Conservation (phyloP, 2,113 vertebrate genomes). For the Anser cygnoides region DNA sequence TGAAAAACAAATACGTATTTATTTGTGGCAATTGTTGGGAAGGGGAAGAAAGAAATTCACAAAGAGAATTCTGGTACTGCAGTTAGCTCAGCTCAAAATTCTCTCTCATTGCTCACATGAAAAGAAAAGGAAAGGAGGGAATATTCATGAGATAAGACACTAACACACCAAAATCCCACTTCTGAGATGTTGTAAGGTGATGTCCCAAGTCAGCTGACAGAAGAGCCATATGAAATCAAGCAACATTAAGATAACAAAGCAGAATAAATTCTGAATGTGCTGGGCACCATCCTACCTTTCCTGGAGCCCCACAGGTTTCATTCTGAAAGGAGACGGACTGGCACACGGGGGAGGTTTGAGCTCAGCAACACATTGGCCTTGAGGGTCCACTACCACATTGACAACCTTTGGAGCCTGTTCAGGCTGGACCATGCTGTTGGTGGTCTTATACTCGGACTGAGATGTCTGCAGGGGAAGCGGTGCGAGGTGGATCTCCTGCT, state of each 20-base stretch:
- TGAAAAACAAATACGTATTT: not conserved
- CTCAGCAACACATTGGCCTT: constrained; percentile 79
- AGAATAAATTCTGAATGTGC: not conserved
- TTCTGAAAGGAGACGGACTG: constrained; percentile 93
- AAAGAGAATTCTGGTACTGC: not conserved
- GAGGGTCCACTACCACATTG: constrained; percentile 76
- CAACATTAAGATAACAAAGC: not conserved
- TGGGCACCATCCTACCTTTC: constrained; percentile 81
- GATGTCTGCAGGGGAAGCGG: constrained; percentile 73
- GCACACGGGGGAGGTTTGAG: constrained; percentile 79
- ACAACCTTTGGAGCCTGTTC: constrained; percentile 79
- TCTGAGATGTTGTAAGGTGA: not conserved
- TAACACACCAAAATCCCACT: not conserved
- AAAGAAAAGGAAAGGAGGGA: not conserved
- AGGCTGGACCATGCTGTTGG: constrained; percentile 91
- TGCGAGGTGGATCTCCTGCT: constrained; percentile 83
- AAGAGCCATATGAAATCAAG: not conserved
- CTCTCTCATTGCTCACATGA: not conserved
- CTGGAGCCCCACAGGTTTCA: constrained; percentile 94
- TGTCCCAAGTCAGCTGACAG: not conserved
- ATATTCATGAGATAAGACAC: not conserved
- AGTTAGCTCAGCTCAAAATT: not conserved
- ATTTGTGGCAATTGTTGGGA: not conserved
- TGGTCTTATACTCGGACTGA: constrained; percentile 75
- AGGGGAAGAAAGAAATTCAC: not conserved